Percentiles rank a stretch among this genome's conserved stretches.
These are phyloP conservation scores for Perodicticus potto DNA, from an alignment of 2,797 vertebrate species.

Conservation along the genomic window DNA sequence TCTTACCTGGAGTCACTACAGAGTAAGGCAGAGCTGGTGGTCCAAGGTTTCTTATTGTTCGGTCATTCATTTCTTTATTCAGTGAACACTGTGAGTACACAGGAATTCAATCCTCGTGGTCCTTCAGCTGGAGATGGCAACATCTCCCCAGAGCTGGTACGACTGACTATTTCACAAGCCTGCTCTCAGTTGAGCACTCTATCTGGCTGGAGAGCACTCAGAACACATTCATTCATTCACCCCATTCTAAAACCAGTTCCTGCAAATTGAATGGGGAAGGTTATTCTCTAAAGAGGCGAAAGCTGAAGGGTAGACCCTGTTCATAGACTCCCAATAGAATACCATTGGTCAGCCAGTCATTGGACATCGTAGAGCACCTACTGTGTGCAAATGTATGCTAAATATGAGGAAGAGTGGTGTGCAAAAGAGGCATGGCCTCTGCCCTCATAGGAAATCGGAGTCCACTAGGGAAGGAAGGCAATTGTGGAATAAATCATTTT, in stretches of 20 bases:
- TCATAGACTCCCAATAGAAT: background rate
- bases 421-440: background rate
- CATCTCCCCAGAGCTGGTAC: background rate
- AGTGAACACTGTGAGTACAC: background rate
- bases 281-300: background rate
- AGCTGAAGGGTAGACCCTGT: background rate
- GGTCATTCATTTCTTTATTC: background rate
- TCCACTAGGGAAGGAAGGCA: background rate
- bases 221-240: too few relatives aligned
- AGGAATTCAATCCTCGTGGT: background rate
- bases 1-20: background rate
- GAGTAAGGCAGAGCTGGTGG: background rate
- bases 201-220: background rate
- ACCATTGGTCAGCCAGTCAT: background rate
- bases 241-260: background rate
- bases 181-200: background rate
- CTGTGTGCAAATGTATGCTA: background rate
- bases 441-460: background rate
- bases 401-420: background rate
- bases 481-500: slow-evolving; percentile 36
- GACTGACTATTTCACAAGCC: background rate
- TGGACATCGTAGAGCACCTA: background rate
- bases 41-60: background rate
- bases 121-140: background rate
- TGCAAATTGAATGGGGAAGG: background rate